These are phyloP conservation scores for Furcifer pardalis DNA, from an alignment of 2,797 vertebrate species.

Conservation along the genomic window DNA sequence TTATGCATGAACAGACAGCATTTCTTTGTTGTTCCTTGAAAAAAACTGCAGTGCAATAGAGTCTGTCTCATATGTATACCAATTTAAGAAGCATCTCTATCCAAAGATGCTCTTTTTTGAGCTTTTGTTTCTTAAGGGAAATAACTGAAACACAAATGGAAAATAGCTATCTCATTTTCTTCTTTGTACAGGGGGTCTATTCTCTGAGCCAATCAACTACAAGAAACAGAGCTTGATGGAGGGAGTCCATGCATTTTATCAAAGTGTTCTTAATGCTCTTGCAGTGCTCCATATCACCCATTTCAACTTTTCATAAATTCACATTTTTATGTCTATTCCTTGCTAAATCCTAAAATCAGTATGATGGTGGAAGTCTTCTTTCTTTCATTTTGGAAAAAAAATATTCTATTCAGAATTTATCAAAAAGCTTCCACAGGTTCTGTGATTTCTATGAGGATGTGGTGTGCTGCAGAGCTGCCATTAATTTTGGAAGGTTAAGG, in stretches of 20 bases:
- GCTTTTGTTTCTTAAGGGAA: not conserved
- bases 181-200: not conserved
- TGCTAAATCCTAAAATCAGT: not conserved
- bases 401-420: not conserved
- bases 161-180: not conserved
- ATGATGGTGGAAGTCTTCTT: not conserved
- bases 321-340: constrained; percentile 5
- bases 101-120: not conserved
- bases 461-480: too few species aligned
- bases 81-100: constrained; percentile 9
- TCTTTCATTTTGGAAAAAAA: too few species aligned
- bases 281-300: not conserved
- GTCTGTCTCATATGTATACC: not conserved
- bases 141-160: not conserved
- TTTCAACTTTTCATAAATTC: not conserved
- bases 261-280: not conserved
- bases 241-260: not conserved
- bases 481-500: not conserved
- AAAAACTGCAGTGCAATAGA: not conserved
- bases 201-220: not conserved
- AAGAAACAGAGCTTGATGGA: not conserved
- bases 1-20: constrained; percentile 4
- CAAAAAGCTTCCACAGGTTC: not conserved
- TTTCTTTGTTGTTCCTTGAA: constrained; percentile 7
- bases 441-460: not conserved